Evolutionary conservation across 2,113 vertebrate species (phyloP).

Genomic region (Hucho hucho): DNA sequence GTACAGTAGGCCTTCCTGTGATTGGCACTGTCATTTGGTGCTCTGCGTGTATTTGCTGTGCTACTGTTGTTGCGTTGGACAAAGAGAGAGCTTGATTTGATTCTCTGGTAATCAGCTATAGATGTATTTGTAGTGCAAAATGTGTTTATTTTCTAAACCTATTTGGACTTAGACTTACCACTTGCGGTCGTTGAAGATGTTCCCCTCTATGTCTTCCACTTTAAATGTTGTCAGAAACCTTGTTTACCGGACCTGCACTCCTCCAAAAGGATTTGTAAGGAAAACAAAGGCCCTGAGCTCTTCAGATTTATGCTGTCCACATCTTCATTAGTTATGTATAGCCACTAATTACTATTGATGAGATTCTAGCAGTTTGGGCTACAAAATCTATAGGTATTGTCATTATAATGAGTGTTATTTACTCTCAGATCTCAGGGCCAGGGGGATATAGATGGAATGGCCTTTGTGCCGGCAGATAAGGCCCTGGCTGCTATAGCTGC

Average conservation of each 20-base stretch:
- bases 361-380: conserved; percentile 69
- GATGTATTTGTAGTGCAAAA: neutral
- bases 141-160: neutral
- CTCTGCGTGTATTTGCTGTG: neutral
- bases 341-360: conserved; percentile 77
- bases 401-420: conserved; percentile 78
- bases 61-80: neutral
- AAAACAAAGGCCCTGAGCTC: conserved; percentile 50
- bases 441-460: conserved; percentile 56
- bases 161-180: neutral
- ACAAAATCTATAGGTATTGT: conserved; percentile 80
- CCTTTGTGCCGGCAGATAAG: conserved; percentile 64
- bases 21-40: neutral
- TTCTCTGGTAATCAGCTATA: neutral
- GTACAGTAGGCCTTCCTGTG: neutral
- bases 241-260: neutral
- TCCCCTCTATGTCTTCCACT: neutral
- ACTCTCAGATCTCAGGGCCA: conserved; percentile 71
- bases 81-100: conserved; percentile 42
- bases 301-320: conserved; percentile 65
- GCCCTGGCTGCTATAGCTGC: conserved; percentile 47
- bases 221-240: neutral
- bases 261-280: conserved; percentile 33
- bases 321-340: conserved; percentile 76
- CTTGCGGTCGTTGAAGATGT: neutral